phyloP scores from a whole-genome alignment of 2,888 invertebrate genomes.

The Boloria euphrosyne region DNA sequence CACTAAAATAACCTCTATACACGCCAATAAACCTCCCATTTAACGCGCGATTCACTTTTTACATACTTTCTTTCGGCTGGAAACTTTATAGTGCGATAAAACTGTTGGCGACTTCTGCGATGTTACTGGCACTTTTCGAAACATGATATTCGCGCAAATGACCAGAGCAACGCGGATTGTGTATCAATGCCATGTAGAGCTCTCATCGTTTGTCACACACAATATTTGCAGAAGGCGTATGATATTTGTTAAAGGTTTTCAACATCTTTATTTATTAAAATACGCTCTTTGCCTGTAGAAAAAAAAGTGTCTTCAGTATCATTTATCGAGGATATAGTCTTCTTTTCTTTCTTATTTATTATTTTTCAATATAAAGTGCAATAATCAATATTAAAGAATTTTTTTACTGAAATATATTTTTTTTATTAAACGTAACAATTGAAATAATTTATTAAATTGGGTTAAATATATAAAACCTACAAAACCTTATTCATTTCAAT shows the following conservation, averaged over 20 bases:
- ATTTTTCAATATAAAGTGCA: conserved; percentile 2
- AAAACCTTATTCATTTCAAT: neutral
- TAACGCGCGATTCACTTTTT: conserved; percentile 62
- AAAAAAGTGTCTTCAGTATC: conserved; percentile 6
- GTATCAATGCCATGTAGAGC: conserved; percentile 38
- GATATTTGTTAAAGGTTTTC: conserved; percentile 36
- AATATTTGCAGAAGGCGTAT: conserved; percentile 33
- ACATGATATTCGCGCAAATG: conserved; percentile 20
- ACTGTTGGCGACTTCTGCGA: conserved; percentile 58
- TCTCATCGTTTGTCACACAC: conserved; percentile 31
- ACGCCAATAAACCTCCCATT: conserved; percentile 65
- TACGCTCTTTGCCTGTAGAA: neutral
- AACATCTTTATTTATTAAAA: conserved; percentile 29
- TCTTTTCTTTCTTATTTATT: conserved; percentile 4
- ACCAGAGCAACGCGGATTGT: conserved; percentile 32
- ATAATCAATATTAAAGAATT: neutral
- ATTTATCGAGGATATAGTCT: neutral
- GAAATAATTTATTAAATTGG: conserved; percentile 8
- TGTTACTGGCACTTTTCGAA: conserved; percentile 19
- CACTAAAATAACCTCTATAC: conserved; percentile 64
- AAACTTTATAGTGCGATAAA: conserved; percentile 62
- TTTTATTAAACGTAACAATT: conserved; percentile 8
- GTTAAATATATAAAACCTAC: conserved; percentile 11
- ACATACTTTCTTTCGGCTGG: conserved; percentile 59
- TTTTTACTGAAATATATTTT: neutral